These are phyloP conservation scores for Sebastes matsubarae DNA, from an alignment of 2,797 vertebrate species.

Conservation along the genomic window DNA sequence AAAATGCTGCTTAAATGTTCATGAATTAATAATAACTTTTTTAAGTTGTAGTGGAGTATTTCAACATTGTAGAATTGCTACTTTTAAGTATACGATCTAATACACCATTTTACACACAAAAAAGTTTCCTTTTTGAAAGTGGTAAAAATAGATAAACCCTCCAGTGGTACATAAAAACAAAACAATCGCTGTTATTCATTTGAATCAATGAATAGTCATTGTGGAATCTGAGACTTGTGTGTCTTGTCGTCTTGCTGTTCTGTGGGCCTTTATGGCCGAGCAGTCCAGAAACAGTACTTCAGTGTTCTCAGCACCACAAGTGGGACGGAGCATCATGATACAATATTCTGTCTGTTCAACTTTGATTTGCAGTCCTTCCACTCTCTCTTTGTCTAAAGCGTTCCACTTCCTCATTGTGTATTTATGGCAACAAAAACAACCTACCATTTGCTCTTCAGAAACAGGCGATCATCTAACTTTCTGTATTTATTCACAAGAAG, in stretches of 20 bases:
- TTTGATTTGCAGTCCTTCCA: conserved; percentile 70
- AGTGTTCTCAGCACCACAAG: conserved; percentile 79
- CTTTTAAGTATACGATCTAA: not conserved
- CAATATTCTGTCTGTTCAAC: conserved; percentile 81
- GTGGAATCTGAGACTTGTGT: conserved; percentile 75
- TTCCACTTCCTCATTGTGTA: conserved; percentile 74
- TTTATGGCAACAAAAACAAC: conserved; percentile 68
- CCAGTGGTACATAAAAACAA: conserved; percentile 60
- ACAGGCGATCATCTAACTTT: not conserved
- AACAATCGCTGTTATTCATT: conserved; percentile 78
- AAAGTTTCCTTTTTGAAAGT: conserved; percentile 42
- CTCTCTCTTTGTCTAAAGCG: conserved; percentile 67
- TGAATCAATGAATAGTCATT: conserved; percentile 74
- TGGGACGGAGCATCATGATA: conserved; percentile 78
- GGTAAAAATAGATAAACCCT: conserved; percentile 75
- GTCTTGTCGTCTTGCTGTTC: conserved; percentile 63
- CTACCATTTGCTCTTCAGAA: conserved; percentile 25
- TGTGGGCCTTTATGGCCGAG: conserved; percentile 69
- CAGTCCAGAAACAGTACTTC: conserved; percentile 71
- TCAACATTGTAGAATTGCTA: not conserved
- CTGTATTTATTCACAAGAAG: not conserved
- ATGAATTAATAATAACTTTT: not conserved
- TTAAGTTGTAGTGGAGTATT: not conserved
- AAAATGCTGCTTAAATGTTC: not conserved
- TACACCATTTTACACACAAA: conserved; percentile 26